phyloP scores from a whole-genome alignment of 2,797 vertebrate species.

The Sardinella longiceps region DNA sequence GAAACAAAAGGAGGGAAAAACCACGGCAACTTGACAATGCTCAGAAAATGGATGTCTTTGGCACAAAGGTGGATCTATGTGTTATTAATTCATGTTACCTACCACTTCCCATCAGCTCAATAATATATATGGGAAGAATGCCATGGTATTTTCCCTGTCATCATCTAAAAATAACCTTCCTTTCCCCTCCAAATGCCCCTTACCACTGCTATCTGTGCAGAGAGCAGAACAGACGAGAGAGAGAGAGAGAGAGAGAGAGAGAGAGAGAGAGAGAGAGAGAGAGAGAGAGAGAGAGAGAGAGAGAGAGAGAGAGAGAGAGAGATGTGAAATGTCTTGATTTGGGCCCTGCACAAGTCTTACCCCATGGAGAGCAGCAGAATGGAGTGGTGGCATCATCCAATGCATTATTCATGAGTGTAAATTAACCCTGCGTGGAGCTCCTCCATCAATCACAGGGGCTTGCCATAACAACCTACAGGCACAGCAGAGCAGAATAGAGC shows the following conservation, averaged over 20 bases:
- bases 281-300: constrained; percentile 47
- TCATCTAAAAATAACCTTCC: constrained; percentile 75
- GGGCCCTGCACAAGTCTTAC: constrained; percentile 72
- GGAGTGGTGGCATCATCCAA: constrained; percentile 76
- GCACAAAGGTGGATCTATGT: constrained; percentile 41
- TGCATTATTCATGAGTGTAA: constrained; percentile 91
- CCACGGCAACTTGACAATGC: constrained; percentile 19
- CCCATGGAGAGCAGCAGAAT: constrained; percentile 84
- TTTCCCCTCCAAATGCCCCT: constrained; percentile 50
- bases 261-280: constrained; percentile 39
- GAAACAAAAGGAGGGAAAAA: constrained; percentile 20
- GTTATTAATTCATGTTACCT: constrained; percentile 69
- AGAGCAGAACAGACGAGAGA: constrained; percentile 63
- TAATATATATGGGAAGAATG: constrained; percentile 79
- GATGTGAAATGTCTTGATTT: constrained; percentile 67
- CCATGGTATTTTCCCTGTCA: constrained; percentile 64
- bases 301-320: constrained; percentile 44
- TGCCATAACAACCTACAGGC: constrained; percentile 80
- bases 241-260: no score
- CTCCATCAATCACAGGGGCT: constrained; percentile 90
- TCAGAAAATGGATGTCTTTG: constrained; percentile 26
- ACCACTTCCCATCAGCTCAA: constrained; percentile 75
- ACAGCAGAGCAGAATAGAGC: no score
- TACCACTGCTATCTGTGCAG: constrained; percentile 61
- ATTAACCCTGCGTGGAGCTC: constrained; percentile 90